Base-by-base conservation (phyloP, 2,888 invertebrate genomes). In the Oegoconia quadripuncta region DNA sequence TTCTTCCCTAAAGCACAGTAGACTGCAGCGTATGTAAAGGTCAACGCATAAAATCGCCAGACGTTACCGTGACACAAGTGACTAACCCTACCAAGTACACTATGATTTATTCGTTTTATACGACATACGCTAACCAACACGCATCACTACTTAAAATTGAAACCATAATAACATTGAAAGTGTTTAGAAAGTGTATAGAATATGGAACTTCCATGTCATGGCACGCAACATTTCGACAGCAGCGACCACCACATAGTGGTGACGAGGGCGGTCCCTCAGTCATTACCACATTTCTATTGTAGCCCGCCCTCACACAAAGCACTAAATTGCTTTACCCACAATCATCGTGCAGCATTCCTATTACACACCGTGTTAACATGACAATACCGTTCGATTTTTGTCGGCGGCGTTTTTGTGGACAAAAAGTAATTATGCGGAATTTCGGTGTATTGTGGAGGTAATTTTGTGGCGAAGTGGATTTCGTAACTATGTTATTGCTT, bases 261-360 rank as follows among this genome's bases (percentile, higher is more conserved):
- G n/a, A 34, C 25, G 25, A 20, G n/a, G n/a, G n/a, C n/a, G n/a
- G n/a, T n/a, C n/a, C n/a, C n/a, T n/a, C n/a, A n/a, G n/a, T 26
- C 47, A 55, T 56, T 59, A 53, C 50, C 52, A 45, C 51, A 44
- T 52, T 50, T 34, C 52, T 47, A 57, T 59, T 60, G 59, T 59
- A 42, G 40, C 39, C 41, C 47, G 48, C 54, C 52, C 47, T 52
- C 51, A 52, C 52, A 59, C 55, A 59, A 55, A 53, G 48, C 46
- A 47, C 39, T 28, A 60, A 62, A 55, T 55, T 52, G 44, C 55
- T 39, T 39, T 29, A 31, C 46, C 42, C 35, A 41, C 44, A 46
- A 49, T 48, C 46, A 35, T 28, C 27, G 25, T 27, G 25, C 30
- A 18, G 32, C 16, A 33, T 43, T 41, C 41, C 52, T 25, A 54